These are phyloP conservation scores for Mizuhopecten yessoensis DNA, from an alignment of 1,140 invertebrate genomes.

Conservation along the genomic window DNA sequence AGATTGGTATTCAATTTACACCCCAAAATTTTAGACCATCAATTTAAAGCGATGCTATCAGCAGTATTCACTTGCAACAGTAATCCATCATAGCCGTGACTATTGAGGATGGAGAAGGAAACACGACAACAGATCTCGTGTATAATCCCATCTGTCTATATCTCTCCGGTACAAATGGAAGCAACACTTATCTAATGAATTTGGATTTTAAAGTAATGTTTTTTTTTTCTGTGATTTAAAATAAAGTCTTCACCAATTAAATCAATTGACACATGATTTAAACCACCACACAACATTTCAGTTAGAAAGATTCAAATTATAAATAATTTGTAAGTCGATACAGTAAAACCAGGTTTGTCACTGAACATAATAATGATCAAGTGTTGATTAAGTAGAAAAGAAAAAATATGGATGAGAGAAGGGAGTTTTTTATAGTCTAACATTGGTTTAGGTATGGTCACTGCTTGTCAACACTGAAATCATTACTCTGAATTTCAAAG, in stretches of 20 bases:
- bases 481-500: no score
- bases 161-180: neutral
- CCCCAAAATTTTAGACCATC: slow-evolving; percentile 28
- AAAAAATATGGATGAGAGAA: no score
- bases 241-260: neutral
- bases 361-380: no score
- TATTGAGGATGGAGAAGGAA: neutral
- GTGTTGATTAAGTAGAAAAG: no score
- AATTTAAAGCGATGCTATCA: slow-evolving; percentile 20
- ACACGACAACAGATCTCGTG: neutral
- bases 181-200: neutral
- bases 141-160: slow-evolving; percentile 34
- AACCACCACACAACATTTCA: no score
- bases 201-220: slow-evolving; percentile 2
- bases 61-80: neutral
- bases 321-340: no score
- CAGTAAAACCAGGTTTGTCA: no score
- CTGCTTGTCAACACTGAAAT: no score
- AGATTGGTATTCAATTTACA: slow-evolving; percentile 39
- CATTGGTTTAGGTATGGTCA: no score
- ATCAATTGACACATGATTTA: no score
- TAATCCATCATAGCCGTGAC: neutral
- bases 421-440: no score
- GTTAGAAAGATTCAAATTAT: no score
- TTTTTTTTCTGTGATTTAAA: neutral